phyloP scores from a whole-genome alignment of 2,888 invertebrate species.

The Cyaniris semiargus region DNA sequence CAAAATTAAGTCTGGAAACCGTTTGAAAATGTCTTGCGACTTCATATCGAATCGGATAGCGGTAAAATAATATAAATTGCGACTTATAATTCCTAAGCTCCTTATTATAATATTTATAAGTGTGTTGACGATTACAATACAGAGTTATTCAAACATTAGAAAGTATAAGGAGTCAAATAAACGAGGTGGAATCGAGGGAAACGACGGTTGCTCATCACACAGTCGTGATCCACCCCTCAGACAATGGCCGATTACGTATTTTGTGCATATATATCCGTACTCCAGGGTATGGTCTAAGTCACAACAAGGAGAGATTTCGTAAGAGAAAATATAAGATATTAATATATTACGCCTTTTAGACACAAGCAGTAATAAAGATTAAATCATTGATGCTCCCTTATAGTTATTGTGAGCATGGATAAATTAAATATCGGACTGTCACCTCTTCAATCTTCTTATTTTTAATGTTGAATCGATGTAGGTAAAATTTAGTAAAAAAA shows the following conservation, averaged over 20 bases:
- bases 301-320: slow-evolving; percentile 39
- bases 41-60: slow-evolving; percentile 16
- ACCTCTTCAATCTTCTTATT: no score
- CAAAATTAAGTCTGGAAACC: slow-evolving; percentile 11
- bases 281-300: slow-evolving; percentile 48
- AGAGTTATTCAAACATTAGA: slow-evolving; percentile 45
- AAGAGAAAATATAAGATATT: neutral
- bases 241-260: slow-evolving; percentile 73
- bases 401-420: no score
- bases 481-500: no score
- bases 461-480: no score
- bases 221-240: slow-evolving; percentile 64
- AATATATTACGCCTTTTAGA: neutral
- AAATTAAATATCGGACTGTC: no score
- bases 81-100: slow-evolving; percentile 19
- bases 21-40: slow-evolving; percentile 19
- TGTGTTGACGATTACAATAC: slow-evolving; percentile 44
- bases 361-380: no score
- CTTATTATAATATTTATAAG: slow-evolving; percentile 42
- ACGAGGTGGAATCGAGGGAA: slow-evolving; percentile 41
- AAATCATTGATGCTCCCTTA: no score
- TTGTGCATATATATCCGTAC: slow-evolving; percentile 56
- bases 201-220: slow-evolving; percentile 57
- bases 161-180: slow-evolving; percentile 48
- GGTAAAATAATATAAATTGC: slow-evolving; percentile 25